Percentiles rank a stretch among this genome's conserved stretches.
Evolutionary conservation across 2,797 vertebrate species (phyloP).

Genomic region (Distichodus sexfasciatus): DNA sequence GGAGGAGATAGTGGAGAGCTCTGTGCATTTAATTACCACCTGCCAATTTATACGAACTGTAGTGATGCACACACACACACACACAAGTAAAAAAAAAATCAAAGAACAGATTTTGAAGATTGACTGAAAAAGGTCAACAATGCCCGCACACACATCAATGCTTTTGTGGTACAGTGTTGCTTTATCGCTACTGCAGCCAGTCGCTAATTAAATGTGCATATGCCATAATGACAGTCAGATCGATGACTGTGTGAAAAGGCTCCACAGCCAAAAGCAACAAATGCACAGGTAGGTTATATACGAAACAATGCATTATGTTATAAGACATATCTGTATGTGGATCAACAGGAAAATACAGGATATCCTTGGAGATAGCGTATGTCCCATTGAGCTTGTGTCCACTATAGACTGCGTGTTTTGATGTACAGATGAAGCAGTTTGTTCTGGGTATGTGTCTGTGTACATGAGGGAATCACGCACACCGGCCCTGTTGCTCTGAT

Average conservation of each 20-base stretch:
- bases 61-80: slow-evolving; percentile 40
- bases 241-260: neutral
- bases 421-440: slow-evolving; percentile 11
- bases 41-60: slow-evolving; percentile 55
- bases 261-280: slow-evolving; percentile 5
- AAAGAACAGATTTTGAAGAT: slow-evolving; percentile 35
- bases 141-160: slow-evolving; percentile 1
- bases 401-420: neutral
- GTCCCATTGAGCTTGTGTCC: too few species aligned
- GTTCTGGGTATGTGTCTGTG: neutral
- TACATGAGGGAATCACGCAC: slow-evolving; percentile 11
- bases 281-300: neutral
- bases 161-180: slow-evolving; percentile 2
- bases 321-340: too few species aligned
- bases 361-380: too few species aligned
- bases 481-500: slow-evolving; percentile 6
- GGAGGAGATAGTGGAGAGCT: slow-evolving; percentile 60
- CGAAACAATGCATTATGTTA: too few species aligned
- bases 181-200: neutral
- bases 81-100: slow-evolving; percentile 6
- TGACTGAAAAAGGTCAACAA: slow-evolving; percentile 44
- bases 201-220: neutral
- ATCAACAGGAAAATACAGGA: too few species aligned
- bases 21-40: slow-evolving; percentile 60
- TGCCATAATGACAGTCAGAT: neutral